Conservation (phyloP, 2,113 vertebrate species). For the Antigone vipio region DNA sequence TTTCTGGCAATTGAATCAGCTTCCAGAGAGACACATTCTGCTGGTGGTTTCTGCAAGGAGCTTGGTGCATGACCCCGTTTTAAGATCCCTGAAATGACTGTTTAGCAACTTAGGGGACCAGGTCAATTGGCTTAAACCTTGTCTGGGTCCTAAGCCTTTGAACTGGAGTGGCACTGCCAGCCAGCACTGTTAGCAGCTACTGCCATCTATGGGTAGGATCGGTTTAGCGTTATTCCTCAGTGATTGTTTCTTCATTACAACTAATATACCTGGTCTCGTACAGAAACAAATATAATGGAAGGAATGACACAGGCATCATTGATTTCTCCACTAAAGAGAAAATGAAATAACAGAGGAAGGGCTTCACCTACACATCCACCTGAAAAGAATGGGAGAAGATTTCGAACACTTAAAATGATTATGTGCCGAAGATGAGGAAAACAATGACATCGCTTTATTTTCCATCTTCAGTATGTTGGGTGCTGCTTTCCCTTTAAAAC, state of each 20-base stretch:
- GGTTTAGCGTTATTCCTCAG: not conserved
- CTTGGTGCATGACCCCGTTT: not conserved
- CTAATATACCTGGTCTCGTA: not conserved
- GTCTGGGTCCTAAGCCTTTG: not conserved
- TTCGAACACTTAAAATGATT: not conserved
- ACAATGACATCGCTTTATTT: not conserved
- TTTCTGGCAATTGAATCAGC: not conserved
- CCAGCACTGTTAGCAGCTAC: not conserved
- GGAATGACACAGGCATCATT: not conserved
- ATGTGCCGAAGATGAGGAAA: not conserved
- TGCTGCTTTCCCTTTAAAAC: not conserved
- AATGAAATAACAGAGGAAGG: not conserved
- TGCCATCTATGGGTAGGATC: slow-evolving; percentile 57
- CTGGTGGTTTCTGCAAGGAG: not conserved
- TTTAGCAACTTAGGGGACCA: not conserved
- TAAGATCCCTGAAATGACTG: not conserved
- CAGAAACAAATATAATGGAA: not conserved
- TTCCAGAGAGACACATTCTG: not conserved
- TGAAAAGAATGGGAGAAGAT: not conserved
- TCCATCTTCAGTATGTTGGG: not conserved
- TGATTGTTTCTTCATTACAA: not conserved
- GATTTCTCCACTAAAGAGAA: not conserved
- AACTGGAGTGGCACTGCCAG: not conserved
- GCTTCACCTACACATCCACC: not conserved
- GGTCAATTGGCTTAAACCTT: slow-evolving; percentile 8